Conservation (phyloP, 2,888 invertebrate species). For the Drosophila subquinaria region DNA sequence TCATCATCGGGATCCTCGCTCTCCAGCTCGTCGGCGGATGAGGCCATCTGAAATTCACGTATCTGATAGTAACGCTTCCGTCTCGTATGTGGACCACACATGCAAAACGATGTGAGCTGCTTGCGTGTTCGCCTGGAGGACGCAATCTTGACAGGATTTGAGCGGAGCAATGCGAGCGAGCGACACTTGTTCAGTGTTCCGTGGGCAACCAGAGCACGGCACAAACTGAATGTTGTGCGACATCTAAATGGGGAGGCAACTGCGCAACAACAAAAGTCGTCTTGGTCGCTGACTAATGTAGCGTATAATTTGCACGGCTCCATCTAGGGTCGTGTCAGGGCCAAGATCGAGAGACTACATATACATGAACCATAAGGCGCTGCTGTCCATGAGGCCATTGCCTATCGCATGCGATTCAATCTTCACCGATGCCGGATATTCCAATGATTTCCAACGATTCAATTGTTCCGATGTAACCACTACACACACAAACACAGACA, state of each 20-base stretch:
- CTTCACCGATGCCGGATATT: conserved; percentile 3
- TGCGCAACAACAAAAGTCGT: background rate
- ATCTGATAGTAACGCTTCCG: conserved; percentile 80
- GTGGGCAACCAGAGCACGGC: conserved; percentile 36
- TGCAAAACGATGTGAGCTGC: conserved; percentile 81
- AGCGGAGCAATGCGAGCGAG: background rate
- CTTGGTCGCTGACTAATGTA: conserved; percentile 46
- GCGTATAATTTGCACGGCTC: conserved; percentile 74
- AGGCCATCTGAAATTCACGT: conserved; percentile 81
- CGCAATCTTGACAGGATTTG: conserved; percentile 83
- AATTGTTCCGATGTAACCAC: conserved; percentile 55
- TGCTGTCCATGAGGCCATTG: conserved; percentile 55
- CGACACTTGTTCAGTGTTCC: conserved; percentile 28
- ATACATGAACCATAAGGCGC: conserved; percentile 70
- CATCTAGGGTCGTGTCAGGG: conserved; percentile 69
- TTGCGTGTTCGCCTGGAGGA: conserved; percentile 74
- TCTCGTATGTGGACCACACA: conserved; percentile 83
- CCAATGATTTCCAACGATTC: conserved; percentile 45
- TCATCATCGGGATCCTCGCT: conserved; percentile 79
- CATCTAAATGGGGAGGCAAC: conserved; percentile 22
- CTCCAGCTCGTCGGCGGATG: conserved; percentile 77
- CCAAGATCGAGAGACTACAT: conserved; percentile 69
- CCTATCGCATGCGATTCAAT: background rate
- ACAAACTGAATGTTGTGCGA: conserved; percentile 52
- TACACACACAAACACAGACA: conserved; percentile 8